phyloP scores from a whole-genome alignment of 2,113 vertebrate genomes.

The Chunga burmeisteri region DNA sequence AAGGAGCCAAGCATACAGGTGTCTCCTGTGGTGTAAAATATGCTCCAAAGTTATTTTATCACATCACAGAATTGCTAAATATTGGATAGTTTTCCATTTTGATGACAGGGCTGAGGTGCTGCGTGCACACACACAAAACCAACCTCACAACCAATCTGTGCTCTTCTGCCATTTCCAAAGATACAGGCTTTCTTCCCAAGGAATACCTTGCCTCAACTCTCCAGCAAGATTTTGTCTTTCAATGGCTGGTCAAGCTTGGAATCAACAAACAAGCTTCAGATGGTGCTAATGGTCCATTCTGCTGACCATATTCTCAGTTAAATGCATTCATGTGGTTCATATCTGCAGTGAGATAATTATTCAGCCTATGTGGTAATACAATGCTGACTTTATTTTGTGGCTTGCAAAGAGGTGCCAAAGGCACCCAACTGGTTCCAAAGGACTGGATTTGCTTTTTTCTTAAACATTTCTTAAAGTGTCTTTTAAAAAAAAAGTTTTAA shows the following conservation, averaged over 20 bases:
- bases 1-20: neutral
- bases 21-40: neutral
- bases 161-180: neutral
- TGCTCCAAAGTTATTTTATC: neutral
- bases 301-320: conserved; percentile 18
- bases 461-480: conserved; percentile 5
- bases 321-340: conserved; percentile 34
- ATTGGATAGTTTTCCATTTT: neutral
- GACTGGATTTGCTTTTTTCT: neutral
- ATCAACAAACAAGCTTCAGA: conserved; percentile 42
- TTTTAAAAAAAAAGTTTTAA: neutral
- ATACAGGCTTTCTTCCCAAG: neutral
- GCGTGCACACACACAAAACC: neutral
- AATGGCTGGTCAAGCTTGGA: neutral
- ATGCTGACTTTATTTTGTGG: conserved; percentile 36
- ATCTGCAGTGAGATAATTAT: conserved; percentile 11
- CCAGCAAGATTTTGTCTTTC: neutral
- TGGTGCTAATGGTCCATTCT: conserved; percentile 32
- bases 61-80: neutral
- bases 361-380: conserved; percentile 39
- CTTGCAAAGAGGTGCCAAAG: conserved; percentile 7
- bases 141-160: neutral
- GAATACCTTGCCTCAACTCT: neutral
- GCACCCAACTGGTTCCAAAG: neutral
- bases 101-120: neutral